Conservation (phyloP, 2,888 invertebrate genomes). For the Cryptocephalus primarius region DNA sequence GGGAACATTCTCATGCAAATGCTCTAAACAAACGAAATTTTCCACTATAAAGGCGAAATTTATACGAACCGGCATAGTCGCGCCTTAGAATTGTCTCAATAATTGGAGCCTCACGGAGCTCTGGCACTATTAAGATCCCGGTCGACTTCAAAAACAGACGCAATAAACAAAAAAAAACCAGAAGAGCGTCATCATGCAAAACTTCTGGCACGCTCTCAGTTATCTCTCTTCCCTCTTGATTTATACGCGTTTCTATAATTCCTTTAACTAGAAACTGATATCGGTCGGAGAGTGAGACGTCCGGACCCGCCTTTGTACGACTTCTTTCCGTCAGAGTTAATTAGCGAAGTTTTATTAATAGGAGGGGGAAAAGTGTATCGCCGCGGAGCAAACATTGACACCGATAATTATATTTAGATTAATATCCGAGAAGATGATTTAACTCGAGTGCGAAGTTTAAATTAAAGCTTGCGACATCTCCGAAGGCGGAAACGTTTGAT, state of each 20-base stretch:
- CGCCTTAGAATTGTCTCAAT: conserved; percentile 15
- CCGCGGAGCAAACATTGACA: too few relatives aligned
- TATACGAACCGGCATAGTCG: conserved; percentile 9
- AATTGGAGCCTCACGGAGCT: conserved; percentile 16
- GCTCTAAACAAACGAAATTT: too few relatives aligned
- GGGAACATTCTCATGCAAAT: too few relatives aligned
- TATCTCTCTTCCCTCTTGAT: conserved; percentile 5
- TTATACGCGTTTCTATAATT: conserved; percentile 6
- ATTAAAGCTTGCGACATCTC: too few relatives aligned
- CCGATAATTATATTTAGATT: conserved; percentile 8
- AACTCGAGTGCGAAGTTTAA: not conserved
- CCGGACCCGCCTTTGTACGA: too few relatives aligned
- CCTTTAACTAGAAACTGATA: conserved; percentile 6
- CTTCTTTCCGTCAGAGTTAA: conserved; percentile 6
- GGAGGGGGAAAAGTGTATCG: too few relatives aligned
- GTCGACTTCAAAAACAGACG: conserved; percentile 12
- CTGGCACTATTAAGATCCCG: conserved; percentile 13
- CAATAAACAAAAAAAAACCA: conserved; percentile 15
- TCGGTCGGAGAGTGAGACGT: conserved; percentile 3
- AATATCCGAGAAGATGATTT: conserved; percentile 6
- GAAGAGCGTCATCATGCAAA: conserved; percentile 14
- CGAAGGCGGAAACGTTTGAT: too few relatives aligned
- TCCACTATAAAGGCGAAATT: conserved; percentile 10
- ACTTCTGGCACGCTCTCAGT: conserved; percentile 10
- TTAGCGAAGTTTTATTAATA: conserved; percentile 3